A percentile compares a stretch with the other conserved stretches of the same genome.
These are phyloP conservation scores for Thymelicus sylvestris DNA, from an alignment of 2,888 invertebrate species.

Conservation along the genomic window DNA sequence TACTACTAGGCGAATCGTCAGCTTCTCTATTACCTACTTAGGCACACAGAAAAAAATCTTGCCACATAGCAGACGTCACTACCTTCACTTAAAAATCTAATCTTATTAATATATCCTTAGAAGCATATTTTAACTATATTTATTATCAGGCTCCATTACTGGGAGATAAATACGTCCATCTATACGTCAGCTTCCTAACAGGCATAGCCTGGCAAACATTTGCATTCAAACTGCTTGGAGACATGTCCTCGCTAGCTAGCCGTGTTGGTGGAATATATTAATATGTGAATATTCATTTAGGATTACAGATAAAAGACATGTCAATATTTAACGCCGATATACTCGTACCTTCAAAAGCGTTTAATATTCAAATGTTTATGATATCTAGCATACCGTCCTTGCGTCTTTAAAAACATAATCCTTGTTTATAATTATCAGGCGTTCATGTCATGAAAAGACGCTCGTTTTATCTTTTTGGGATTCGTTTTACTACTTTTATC, in stretches of 20 bases:
- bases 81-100: no score
- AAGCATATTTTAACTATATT: not conserved
- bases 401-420: no score
- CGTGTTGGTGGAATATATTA: conserved; percentile 22
- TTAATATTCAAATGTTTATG: conserved; percentile 34
- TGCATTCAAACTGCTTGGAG: conserved; percentile 46
- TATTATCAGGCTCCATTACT: conserved; percentile 33
- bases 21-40: no score
- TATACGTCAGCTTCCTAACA: conserved; percentile 20
- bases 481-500: no score
- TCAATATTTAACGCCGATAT: conserved; percentile 26
- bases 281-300: conserved; percentile 31
- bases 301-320: conserved; percentile 30
- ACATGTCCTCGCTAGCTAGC: conserved; percentile 1
- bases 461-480: no score
- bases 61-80: no score
- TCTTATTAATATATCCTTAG: no score
- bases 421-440: no score
- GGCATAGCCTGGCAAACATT: conserved; percentile 38
- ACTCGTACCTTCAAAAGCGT: conserved; percentile 7
- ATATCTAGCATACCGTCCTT: conserved; percentile 2
- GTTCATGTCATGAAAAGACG: no score
- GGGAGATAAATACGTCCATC: conserved; percentile 23
- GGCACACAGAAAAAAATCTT: no score
- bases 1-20: no score